Evolutionary conservation across 2,797 vertebrate genomes (phyloP), one percentile per base, ranked within the genome.

Genomic region (Eupleurogrammus muticus): DNA sequence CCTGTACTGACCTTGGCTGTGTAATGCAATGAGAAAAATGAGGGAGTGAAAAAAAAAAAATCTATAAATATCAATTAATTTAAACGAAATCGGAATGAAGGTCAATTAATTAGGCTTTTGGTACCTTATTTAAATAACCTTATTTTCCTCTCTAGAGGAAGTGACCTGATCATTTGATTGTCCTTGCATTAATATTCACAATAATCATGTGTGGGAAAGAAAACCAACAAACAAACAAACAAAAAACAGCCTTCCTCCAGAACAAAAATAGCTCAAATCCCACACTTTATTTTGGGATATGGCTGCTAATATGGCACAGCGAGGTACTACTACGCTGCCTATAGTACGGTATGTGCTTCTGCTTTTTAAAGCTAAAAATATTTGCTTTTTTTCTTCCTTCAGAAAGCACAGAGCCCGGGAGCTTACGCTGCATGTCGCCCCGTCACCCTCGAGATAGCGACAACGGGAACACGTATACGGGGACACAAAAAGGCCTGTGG

Each of bases 341-440:
- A 34, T 23, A 20, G 42, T 44, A 23, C 47, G 49, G 28, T 47
- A 42, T 32, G 44, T 50, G 17, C 55, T 64, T 70, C n/a, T 67
- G 21, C 42, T 66, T 50, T 50, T 68, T 66, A 17, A 59, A 63
- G 64, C 65, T 75, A 60, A 76, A 76, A 64, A 75, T 75, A 75
- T 66, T 70, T 63, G 67, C 35, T 71, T 42, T 51, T 57, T 32
- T 61, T 67, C 35, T 3, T 28, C n/a, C n/a, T n/a, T n/a, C n/a
- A 7, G 2, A 21, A 42, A 73, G 36, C 53, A 60, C 50, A 2
- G 2, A 73, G 16, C 40, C 55, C 2, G 7, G 54, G 21, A 35
- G 58, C 32, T 23, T 23, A 2, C 2, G 1, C 38, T 57, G 46
- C 4, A 0, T 17, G 55, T 61, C 50, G 24, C 20, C 32, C 32